Base-by-base conservation (phyloP, 2,113 vertebrate genomes). In the Microcebus murinus region DNA sequence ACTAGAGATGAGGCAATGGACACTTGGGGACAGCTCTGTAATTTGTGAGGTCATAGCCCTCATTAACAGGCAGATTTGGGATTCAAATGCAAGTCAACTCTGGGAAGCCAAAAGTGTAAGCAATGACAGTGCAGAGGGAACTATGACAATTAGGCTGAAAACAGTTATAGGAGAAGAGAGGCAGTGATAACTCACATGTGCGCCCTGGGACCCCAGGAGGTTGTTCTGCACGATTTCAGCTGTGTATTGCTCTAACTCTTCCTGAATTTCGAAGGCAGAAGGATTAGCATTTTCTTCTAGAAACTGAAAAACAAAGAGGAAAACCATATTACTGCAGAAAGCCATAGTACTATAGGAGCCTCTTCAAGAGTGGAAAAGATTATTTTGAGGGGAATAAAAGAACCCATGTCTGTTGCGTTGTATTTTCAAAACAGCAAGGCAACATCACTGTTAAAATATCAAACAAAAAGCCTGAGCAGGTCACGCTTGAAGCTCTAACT, bases 221-320 rank as follows among this genome's bases (percentile, higher is more conserved):
- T 98, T 96, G 36, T 96, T 98, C 20, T 98, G 98, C 0, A 99
- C 15, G 9, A 99, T 96, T 15, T 96, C 84, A 1, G 95, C 50
- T n/a, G 99, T 98, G 0, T 99, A 99, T 27, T 34, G 73, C 76
- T 98, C 98, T 59, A 99, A 97, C 23, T 98, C 98, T 27, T 98
- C 98, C 81, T 99, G 98, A 34, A 99, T 99, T 95, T 99, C 99
- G 4, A 96, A 97, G 31, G 98, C 99, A 23, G 98, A 98, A 73
- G 98, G 98, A 93, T 99, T 98, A 31, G 97, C 36, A 42, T 99
- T 99, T 31, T 96, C 98, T 81, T 99, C 99, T 85, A 99, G 73
- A 95, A 99, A 98, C 99, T 99, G 48, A 39, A 98, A 96, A 57
- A 92, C 63, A 83, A 9, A 79, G 45, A 87, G 59, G 0, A 86